Evolutionary conservation across 2,888 invertebrate genomes (phyloP).

Genomic region (Colostygia pectinataria): DNA sequence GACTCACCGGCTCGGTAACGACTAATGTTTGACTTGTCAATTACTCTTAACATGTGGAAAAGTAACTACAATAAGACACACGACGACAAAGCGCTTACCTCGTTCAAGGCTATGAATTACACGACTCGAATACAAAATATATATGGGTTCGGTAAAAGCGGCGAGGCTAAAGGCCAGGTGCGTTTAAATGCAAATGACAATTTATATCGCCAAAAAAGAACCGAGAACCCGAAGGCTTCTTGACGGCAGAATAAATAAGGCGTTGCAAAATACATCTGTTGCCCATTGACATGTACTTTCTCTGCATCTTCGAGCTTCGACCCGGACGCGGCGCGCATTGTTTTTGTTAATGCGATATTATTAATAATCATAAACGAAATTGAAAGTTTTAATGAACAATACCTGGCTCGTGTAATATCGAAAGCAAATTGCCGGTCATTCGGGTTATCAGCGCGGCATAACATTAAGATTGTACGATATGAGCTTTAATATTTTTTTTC

Average conservation of each 20-base stretch:
- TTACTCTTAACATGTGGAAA: conserved; percentile 23
- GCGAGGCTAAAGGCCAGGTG: conserved; percentile 44
- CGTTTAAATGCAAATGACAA: conserved; percentile 46
- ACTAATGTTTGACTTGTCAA: conserved; percentile 30
- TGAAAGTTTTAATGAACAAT: conserved; percentile 69
- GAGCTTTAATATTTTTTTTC: conserved; percentile 47
- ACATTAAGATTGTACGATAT: conserved; percentile 45
- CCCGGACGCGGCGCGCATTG: conserved; percentile 71
- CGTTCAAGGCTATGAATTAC: conserved; percentile 21
- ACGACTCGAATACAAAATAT: conserved; percentile 19
- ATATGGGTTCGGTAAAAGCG: conserved; percentile 29
- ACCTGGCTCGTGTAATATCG: conserved; percentile 58
- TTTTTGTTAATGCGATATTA: conserved; percentile 71
- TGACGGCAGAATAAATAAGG: conserved; percentile 53
- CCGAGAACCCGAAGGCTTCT: conserved; percentile 35
- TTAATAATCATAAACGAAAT: conserved; percentile 64
- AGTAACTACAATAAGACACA: conserved; percentile 4
- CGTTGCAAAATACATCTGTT: conserved; percentile 56
- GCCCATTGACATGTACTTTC: conserved; percentile 71
- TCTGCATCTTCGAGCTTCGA: conserved; percentile 57
- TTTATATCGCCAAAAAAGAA: conserved; percentile 44
- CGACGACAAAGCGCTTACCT: conserved; percentile 9
- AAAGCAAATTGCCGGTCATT: conserved; percentile 61
- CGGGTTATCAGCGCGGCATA: conserved; percentile 38
- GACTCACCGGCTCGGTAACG: conserved; percentile 28